Evolutionary conservation across 2,888 invertebrate species (phyloP), one percentile per base, ranked within the genome.

Genomic region (Philhelius pedissequus): DNA sequence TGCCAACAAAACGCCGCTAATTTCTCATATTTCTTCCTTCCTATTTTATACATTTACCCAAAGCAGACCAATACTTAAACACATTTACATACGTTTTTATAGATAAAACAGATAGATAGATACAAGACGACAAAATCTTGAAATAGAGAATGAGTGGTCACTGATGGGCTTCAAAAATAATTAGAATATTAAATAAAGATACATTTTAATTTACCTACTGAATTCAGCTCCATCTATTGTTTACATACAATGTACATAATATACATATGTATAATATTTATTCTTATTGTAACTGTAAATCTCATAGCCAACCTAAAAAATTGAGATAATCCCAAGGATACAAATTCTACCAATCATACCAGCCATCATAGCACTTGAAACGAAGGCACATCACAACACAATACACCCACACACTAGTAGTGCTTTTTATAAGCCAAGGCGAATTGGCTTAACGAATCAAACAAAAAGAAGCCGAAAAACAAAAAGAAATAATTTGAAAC

Each of bases 221-320:
- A 15, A 43, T 18, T 18, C 40, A 18, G 20, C 52, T 30, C 70
- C 66, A 73, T 82, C 71, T 35, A 71, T 77, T 27, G 27, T 50
- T 50, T 50, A 15, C 22, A 22, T 11, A 8, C 4, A n/a, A 45
- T 18, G 1, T 43, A 20, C 18, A 45, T 7, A 8, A 3, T 8
- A 43, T 45, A 20, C 1, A 20, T 45, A 11, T 13, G 1, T 18
- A 45, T 11, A 3, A 0, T 9, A 9, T 45, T 4, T 22, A 48
- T 18, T 56, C n/a, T n/a, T 40, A 20, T 60, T 56, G 45, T 56
- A 56, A 35, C 69, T 70, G 78, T 69, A 79, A 73, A 80, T 84
- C 80, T 76, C 71, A 76, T 80, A 76, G 76, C 76, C 84, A 80
- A 80, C 48, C 71, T 71, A 84, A 80, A 76, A 70, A 80, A 80